phyloP scores from a whole-genome alignment of 53 echinoderm and acorn worm genomes.

The Actinopyga echinites region DNA sequence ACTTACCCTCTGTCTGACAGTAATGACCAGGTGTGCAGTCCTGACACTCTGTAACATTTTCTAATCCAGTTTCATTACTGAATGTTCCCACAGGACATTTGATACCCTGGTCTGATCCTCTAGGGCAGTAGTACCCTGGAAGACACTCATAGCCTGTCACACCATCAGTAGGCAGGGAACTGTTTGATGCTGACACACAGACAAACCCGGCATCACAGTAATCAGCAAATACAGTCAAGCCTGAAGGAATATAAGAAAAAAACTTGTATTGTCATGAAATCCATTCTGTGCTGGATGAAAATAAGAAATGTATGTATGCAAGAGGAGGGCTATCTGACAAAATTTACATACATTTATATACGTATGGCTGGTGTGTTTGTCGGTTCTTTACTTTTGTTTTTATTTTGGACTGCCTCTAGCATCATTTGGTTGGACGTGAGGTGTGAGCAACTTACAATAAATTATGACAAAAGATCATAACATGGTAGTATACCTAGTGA shows the following conservation, averaged over 20 bases:
- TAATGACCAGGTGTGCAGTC: slow-evolving; percentile 83
- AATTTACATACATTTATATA: too few species aligned
- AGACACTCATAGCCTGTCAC: slow-evolving; percentile 90
- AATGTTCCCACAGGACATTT: slow-evolving; percentile 95
- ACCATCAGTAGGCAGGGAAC: slow-evolving; percentile 77
- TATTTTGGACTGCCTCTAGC: too few species aligned
- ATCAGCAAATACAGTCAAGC: slow-evolving; percentile 65
- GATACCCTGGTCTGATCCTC: slow-evolving; percentile 88
- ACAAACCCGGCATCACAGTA: slow-evolving; percentile 93
- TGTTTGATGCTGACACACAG: slow-evolving; percentile 88
- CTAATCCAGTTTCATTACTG: slow-evolving; percentile 84
- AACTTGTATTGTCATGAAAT: not conserved
- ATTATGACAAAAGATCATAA: too few species aligned
- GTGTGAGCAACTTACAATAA: too few species aligned
- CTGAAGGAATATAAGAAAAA: slow-evolving; percentile 7
- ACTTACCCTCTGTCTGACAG: slow-evolving; percentile 84
- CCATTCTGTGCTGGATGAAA: not conserved
- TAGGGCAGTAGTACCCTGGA: slow-evolving; percentile 94
- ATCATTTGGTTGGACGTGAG: too few species aligned
- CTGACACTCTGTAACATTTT: slow-evolving; percentile 92
- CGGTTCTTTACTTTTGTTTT: too few species aligned
- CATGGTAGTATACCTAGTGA: too few species aligned
- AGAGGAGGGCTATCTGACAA: not conserved
- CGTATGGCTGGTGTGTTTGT: too few species aligned
- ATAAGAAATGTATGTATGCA: not conserved